These are phyloP conservation scores for Ericerus pela DNA, from an alignment of 1,140 invertebrate genomes.

Conservation along the genomic window DNA sequence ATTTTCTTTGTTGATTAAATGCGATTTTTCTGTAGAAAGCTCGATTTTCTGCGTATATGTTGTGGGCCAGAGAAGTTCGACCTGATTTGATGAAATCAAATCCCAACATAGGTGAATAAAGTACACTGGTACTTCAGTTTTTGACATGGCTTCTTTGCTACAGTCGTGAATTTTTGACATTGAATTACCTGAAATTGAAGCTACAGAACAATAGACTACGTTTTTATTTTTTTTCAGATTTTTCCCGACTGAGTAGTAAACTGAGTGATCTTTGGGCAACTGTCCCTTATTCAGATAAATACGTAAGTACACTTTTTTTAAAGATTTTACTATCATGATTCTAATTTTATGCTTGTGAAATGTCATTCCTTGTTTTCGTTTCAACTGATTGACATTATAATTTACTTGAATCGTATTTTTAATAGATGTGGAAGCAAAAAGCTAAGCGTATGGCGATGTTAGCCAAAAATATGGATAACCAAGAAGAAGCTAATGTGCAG, in stretches of 20 bases:
- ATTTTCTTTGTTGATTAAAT: neutral
- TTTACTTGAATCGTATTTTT: no score
- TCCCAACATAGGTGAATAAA: constrained; percentile 51
- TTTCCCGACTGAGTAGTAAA: constrained; percentile 58
- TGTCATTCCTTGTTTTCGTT: neutral
- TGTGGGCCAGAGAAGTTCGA: constrained; percentile 71
- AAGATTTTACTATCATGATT: neutral
- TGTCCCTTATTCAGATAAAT: constrained; percentile 39
- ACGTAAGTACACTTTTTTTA: constrained; percentile 29
- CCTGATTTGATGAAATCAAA: constrained; percentile 50
- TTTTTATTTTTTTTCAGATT: constrained; percentile 40
- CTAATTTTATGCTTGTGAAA: no score
- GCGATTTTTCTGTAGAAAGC: constrained; percentile 32
- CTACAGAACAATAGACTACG: no score
- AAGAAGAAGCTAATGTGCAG: constrained; percentile 1
- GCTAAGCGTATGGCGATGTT: constrained; percentile 14
- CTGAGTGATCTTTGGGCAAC: constrained; percentile 73
- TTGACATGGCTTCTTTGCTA: no score
- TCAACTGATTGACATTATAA: neutral
- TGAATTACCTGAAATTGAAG: no score
- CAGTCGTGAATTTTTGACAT: no score
- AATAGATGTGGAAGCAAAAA: constrained; percentile 15
- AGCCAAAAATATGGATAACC: neutral
- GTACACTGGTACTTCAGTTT: no score
- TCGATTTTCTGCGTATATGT: constrained; percentile 72